Evolutionary conservation across 2,888 invertebrate species (phyloP), one percentile per base, ranked within the genome.

Genomic region (Amiota minor): DNA sequence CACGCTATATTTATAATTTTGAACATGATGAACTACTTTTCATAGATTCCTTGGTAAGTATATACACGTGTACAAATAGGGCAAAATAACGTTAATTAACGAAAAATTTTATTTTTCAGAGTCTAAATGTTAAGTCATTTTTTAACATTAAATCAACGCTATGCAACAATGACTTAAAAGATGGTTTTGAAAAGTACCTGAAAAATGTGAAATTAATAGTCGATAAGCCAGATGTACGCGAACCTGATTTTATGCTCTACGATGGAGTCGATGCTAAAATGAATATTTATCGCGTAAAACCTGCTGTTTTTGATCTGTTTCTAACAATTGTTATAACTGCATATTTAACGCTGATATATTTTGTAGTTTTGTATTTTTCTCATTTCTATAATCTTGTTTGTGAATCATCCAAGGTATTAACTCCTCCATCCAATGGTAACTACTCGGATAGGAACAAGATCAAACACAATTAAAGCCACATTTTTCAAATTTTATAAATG

Each of bases 251-350:
- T 90, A 93, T 96, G 81, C 94, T 98, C 81, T 98, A 98, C 89
- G 95, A 96, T 80, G 93, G 95, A 56, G 94, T 95, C 0, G 92
- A 93, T 79, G 95, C 96, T 46, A 92, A 91, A 45, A 92, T 98
- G 79, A 95, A 95, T 89, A 95, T 98, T 9, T 98, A 98, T 90
- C 96, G 97, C 89, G 98, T 98, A 9, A 99, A 99, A 89, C 99
- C 99, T 77, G 99, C 99, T 11, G 94, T 98, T 73, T 99, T 99
- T 91, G 99, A 99, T 92, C 93, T 99, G 82, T 94, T 99, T 81
- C 92, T 99, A 14, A 98, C 98, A 1, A 89, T 96, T 75, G 94
- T 93, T 53, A 98, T 99, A 85, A 91, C 94, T 50, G 91, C 93
- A 35, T 99, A 99, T 90, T 92, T 99, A 72, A 92, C 93, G n/a